Evolutionary conservation across 2,797 vertebrate species (phyloP).

Genomic region (Pseudocheirus occidentalis): DNA sequence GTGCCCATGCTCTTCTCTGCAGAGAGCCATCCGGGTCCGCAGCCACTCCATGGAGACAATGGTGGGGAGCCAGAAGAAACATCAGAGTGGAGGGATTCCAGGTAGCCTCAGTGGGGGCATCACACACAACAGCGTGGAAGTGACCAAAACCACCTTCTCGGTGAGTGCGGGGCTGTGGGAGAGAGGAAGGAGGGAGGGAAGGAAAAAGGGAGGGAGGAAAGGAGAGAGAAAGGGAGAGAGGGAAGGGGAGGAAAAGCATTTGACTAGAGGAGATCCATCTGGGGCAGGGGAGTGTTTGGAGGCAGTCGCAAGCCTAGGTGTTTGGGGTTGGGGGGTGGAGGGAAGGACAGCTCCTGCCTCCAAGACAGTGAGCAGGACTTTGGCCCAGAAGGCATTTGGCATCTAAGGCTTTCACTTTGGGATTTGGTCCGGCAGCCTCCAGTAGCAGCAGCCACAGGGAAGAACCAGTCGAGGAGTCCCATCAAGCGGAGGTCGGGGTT

Average conservation of each 20-base stretch:
- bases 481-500: slow-evolving; percentile 96
- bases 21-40: slow-evolving; percentile 97
- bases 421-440: slow-evolving; percentile 88
- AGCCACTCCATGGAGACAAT: slow-evolving; percentile 99
- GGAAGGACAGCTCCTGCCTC: not conserved
- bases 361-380: not conserved
- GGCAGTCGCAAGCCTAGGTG: not conserved
- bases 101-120: slow-evolving; percentile 95
- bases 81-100: slow-evolving; percentile 89
- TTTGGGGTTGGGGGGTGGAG: not conserved
- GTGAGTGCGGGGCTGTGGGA: slow-evolving; percentile 74
- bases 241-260: not conserved
- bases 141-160: slow-evolving; percentile 97
- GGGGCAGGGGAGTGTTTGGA: not conserved
- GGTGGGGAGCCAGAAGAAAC: slow-evolving; percentile 94
- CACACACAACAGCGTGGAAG: slow-evolving; percentile 90
- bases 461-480: slow-evolving; percentile 95
- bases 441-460: slow-evolving; percentile 82
- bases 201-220: no score
- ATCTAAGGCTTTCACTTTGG: slow-evolving; percentile 4
- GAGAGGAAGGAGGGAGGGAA: no score
- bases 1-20: not conserved
- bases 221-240: not conserved
- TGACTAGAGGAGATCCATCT: not conserved
- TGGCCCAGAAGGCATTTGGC: not conserved